Base-by-base conservation (phyloP, 2,888 invertebrate species). In the Melinaea menophilus region DNA sequence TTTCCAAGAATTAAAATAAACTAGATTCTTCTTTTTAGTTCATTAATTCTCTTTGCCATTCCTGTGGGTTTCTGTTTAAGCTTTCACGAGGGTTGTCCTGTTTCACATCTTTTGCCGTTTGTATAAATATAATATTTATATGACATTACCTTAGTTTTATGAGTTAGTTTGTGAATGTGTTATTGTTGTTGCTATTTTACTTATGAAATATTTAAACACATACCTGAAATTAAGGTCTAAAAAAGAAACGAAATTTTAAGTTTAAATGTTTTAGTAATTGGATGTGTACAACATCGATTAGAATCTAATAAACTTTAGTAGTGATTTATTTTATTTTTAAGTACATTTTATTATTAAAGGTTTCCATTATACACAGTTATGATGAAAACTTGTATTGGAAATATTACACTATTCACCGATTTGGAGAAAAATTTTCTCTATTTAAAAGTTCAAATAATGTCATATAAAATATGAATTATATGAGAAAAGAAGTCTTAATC, bases 1-100 rank as follows among this genome's bases (percentile, higher is more conserved):
- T 22, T 22, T 22, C 0, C 22, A 22, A 33, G 34, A 60, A 61
- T 55, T 57, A 57, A 62, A 59, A 54, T 46, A 62, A 62, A 65
- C 59, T 61, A 31, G 62, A 46, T 47, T 62, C 58, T 9, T n/a
- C 55, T 73, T 75, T 61, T 73, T 73, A 22, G 69, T 74, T 73
- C 72, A 73, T 79, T 78, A 72, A 75, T 76, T 72, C 71, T 69
- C 64, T 67, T 62, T 68, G 68, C 70, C 71, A 72, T 77, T 75
- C 70, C 69, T 73, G 73, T 71, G 71, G 66, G 69, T 51, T 66
- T 70, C 70, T 75, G 73, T 75, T 76, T 75, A 73, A 75, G 75
- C 76, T 75, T 71, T 72, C 73, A 75, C 75, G 51, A 51, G 9
- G 7, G 74, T 75, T 71, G n/a, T n/a, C 56, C 69, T 68, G 69